Conservation (phyloP, 2,113 vertebrate genomes). For the Tyto alba region DNA sequence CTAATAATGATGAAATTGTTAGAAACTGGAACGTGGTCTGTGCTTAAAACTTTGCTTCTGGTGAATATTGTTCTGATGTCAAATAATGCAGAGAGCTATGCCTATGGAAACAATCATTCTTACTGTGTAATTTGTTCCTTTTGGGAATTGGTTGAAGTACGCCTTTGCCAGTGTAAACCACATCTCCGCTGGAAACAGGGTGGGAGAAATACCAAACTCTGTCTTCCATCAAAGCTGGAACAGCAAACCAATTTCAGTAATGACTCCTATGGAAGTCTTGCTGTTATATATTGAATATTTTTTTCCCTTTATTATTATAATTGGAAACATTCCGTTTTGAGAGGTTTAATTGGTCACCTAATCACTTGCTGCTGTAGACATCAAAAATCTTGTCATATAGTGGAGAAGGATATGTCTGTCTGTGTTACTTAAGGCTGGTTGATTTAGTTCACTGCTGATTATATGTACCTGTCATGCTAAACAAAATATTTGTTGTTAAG, state of each 20-base stretch:
- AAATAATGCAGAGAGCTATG: neutral
- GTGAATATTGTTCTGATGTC: neutral
- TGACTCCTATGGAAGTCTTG: neutral
- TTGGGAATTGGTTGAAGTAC: neutral
- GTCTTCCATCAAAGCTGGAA: neutral
- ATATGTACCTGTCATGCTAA: neutral
- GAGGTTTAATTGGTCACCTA: neutral
- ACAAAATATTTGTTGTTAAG: neutral
- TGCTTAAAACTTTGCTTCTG: neutral
- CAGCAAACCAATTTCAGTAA: neutral
- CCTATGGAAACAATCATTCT: neutral
- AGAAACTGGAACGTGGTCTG: neutral
- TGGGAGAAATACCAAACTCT: neutral
- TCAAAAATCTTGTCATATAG: neutral
- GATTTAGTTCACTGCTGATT: neutral
- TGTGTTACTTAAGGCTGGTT: neutral
- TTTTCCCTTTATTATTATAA: neutral
- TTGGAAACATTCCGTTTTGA: neutral
- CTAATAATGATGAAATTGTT: neutral
- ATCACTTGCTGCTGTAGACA: neutral
- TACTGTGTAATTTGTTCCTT: neutral
- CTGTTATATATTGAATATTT: neutral
- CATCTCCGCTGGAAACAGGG: neutral
- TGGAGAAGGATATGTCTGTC: neutral
- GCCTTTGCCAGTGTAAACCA: neutral